These are phyloP conservation scores for Phasia obesa DNA, from an alignment of 2,888 invertebrate genomes.

Conservation along the genomic window DNA sequence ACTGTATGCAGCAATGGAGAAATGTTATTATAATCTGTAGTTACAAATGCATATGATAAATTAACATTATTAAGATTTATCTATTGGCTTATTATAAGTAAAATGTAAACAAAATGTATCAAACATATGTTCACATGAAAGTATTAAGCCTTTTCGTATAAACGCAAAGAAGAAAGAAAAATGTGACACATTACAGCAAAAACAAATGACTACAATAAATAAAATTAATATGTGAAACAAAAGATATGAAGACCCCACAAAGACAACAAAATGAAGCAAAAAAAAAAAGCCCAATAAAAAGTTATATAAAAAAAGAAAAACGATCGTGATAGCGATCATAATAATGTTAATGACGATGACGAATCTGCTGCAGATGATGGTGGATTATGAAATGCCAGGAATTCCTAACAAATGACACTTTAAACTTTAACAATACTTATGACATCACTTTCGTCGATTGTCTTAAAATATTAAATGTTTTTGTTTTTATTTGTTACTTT, in stretches of 20 bases:
- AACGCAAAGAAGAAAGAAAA: constrained; percentile 15
- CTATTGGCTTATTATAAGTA: constrained; percentile 38
- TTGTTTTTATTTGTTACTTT: constrained; percentile 10
- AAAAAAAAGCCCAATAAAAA: constrained; percentile 45
- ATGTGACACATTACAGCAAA: too few relatives aligned
- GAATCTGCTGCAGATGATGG: constrained; percentile 29
- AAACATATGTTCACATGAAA: not conserved
- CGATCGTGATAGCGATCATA: not conserved
- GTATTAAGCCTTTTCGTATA: constrained; percentile 28
- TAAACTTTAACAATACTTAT: constrained; percentile 57
- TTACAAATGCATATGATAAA: not conserved
- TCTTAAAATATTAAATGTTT: constrained; percentile 32
- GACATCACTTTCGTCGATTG: constrained; percentile 62
- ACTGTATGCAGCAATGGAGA: not conserved
- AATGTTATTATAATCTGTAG: not conserved
- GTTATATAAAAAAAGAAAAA: constrained; percentile 10
- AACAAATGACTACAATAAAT: constrained; percentile 32
- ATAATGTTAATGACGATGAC: constrained; percentile 26
- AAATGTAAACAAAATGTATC: constrained; percentile 8
- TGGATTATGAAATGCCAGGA: constrained; percentile 61
- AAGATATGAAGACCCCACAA: constrained; percentile 52
- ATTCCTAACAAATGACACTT: constrained; percentile 67
- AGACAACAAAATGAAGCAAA: constrained; percentile 31
- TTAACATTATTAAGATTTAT: constrained; percentile 57
- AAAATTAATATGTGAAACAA: constrained; percentile 29